phyloP scores from a whole-genome alignment of 2,888 invertebrate species.

The Oscheius onirici region DNA sequence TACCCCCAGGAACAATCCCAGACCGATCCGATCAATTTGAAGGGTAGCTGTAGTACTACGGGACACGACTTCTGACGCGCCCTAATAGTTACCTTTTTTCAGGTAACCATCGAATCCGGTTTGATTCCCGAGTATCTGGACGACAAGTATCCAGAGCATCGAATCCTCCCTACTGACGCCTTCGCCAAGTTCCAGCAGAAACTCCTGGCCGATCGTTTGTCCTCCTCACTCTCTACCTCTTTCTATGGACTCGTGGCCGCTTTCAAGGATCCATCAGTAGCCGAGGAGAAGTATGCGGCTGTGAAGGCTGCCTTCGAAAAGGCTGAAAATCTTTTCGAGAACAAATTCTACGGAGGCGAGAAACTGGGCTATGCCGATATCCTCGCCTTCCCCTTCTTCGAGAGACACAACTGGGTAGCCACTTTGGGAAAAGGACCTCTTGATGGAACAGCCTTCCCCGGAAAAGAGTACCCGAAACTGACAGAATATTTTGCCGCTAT shows the following conservation, averaged over 20 bases:
- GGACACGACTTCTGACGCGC: no score
- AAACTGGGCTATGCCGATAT: slow-evolving; percentile 51
- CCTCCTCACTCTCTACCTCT: slow-evolving; percentile 33
- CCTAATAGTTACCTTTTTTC: background rate
- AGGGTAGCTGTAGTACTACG: no score
- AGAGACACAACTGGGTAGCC: slow-evolving; percentile 48
- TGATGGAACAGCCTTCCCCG: slow-evolving; percentile 39
- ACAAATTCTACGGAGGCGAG: slow-evolving; percentile 55
- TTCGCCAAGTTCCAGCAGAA: slow-evolving; percentile 81
- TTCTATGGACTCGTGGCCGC: slow-evolving; percentile 36
- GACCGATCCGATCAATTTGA: no score
- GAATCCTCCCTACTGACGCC: slow-evolving; percentile 79
- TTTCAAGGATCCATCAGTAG: slow-evolving; percentile 34
- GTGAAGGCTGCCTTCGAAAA: slow-evolving; percentile 47
- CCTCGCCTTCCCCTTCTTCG: slow-evolving; percentile 59
- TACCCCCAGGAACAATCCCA: no score
- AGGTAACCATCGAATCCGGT: slow-evolving; percentile 82
- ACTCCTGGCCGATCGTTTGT: slow-evolving; percentile 79
- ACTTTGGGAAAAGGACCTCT: slow-evolving; percentile 37
- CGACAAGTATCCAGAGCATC: slow-evolving; percentile 79
- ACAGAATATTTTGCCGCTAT: slow-evolving; percentile 43
- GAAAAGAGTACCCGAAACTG: slow-evolving; percentile 49
- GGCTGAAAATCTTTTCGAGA: slow-evolving; percentile 48
- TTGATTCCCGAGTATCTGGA: slow-evolving; percentile 84
- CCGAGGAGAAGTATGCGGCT: slow-evolving; percentile 39